Conservation (phyloP, 1,140 invertebrate species). For the Caenorhabditis brenneri region DNA sequence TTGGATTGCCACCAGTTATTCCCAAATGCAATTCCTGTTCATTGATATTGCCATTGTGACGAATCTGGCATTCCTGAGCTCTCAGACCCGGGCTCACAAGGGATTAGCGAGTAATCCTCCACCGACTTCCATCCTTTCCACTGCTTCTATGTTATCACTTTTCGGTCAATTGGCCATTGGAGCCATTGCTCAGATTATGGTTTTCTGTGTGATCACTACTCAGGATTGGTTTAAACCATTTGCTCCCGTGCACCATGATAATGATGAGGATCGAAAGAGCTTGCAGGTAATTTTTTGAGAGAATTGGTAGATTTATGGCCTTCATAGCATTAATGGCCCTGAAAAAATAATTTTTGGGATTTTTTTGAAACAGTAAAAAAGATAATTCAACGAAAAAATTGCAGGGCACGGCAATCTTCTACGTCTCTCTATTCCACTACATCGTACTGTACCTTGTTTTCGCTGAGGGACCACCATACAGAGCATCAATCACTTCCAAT, state of each 20-base stretch:
- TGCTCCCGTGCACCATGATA: constrained; percentile 59
- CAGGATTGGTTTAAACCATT: constrained; percentile 70
- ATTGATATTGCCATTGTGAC: constrained; percentile 77
- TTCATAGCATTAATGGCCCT: too few species aligned
- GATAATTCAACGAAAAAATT: too few species aligned
- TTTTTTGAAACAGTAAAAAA: too few species aligned
- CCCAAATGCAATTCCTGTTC: constrained; percentile 76
- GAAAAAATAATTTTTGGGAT: too few species aligned
- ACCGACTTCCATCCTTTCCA: constrained; percentile 65
- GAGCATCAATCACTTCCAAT: too few species aligned
- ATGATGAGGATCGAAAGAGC: constrained; percentile 68
- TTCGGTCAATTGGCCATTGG: constrained; percentile 67
- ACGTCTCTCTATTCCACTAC: too few species aligned
- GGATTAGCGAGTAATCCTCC: constrained; percentile 61
- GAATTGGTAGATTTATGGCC: too few species aligned
- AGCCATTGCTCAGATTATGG: constrained; percentile 38
- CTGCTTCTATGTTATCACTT: constrained; percentile 66
- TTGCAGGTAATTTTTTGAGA: constrained; percentile 63
- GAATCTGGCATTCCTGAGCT: constrained; percentile 74
- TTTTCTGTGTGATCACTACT: constrained; percentile 63
- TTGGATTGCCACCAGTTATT: constrained; percentile 73
- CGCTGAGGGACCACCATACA: too few species aligned
- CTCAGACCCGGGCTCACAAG: constrained; percentile 65
- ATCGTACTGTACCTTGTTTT: too few species aligned
- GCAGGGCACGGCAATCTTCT: too few species aligned